phyloP scores from a whole-genome alignment of 2,113 vertebrate species.

The Atherinomorus stipes region DNA sequence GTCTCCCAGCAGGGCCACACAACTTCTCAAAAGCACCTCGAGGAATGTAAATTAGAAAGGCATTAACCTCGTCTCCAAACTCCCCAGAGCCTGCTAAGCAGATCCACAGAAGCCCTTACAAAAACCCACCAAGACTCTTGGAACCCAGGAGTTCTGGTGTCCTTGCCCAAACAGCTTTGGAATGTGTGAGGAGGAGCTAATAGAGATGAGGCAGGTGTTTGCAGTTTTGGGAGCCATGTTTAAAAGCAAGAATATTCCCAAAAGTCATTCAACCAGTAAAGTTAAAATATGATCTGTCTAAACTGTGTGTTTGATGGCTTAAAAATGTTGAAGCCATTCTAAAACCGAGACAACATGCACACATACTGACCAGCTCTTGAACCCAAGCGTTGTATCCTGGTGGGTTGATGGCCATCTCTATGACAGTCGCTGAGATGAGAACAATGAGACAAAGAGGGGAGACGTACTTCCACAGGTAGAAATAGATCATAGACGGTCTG shows the following conservation, averaged over 20 bases:
- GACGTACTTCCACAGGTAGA: constrained; percentile 98
- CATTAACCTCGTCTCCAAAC: neutral
- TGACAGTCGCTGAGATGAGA: constrained; percentile 90
- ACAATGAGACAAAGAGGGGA: constrained; percentile 94
- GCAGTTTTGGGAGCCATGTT: no score
- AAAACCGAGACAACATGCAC: neutral
- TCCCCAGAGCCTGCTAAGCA: neutral
- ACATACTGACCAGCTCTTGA: constrained; percentile 90
- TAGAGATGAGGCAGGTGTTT: no score
- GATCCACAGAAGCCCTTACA: no score
- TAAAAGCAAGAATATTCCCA: neutral
- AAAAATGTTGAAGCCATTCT: neutral
- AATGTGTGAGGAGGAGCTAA: no score
- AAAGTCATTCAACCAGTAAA: neutral
- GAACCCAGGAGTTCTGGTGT: no score
- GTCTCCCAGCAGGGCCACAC: neutral
- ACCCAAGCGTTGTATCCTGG: constrained; percentile 97
- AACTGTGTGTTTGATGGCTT: neutral
- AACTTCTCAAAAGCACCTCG: neutral
- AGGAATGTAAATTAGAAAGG: neutral
- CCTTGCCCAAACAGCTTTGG: no score
- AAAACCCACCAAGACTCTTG: no score
- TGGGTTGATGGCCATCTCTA: constrained; percentile 93
- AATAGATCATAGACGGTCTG: constrained; percentile 89
- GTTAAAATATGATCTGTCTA: neutral